Percentiles rank a stretch among this genome's conserved stretches.
Evolutionary conservation across 2,113 vertebrate genomes (phyloP).

Genomic region (Amia ocellicauda): DNA sequence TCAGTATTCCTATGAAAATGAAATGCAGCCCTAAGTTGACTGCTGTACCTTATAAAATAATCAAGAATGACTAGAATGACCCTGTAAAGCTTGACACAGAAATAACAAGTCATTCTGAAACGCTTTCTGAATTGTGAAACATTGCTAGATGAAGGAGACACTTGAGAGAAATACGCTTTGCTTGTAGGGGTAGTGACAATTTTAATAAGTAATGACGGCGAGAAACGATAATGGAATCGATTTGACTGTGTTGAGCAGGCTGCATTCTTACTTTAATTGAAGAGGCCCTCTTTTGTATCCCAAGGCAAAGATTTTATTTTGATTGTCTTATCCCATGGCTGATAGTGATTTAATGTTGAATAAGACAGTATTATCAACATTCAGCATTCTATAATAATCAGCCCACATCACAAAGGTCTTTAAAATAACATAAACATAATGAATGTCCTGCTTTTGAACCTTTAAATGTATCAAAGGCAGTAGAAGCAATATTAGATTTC

Average conservation of each 20-base stretch:
- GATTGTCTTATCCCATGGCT: background rate
- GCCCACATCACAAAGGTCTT: background rate
- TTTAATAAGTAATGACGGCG: conserved; percentile 12
- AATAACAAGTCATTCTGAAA: background rate
- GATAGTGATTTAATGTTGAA: background rate
- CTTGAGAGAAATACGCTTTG: conserved; percentile 3
- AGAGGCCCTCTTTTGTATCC: background rate
- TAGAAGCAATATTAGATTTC: no score
- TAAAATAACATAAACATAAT: background rate
- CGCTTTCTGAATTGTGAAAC: background rate
- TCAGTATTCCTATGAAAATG: background rate
- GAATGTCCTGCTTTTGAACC: background rate
- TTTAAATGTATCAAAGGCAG: no score
- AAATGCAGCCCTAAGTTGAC: background rate
- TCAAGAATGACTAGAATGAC: background rate
- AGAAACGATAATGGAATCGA: conserved; percentile 10
- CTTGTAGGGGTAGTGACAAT: conserved; percentile 1
- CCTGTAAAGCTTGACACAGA: no score
- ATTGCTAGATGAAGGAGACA: background rate
- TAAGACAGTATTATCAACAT: background rate
- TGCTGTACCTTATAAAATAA: background rate
- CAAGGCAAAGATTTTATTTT: conserved; percentile 1
- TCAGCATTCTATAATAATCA: background rate
- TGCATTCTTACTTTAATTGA: conserved; percentile 7
- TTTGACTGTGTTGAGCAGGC: background rate